Percentiles rank a stretch among this genome's conserved stretches.
Conservation (phyloP, 2,888 invertebrate species). For the Drosophila aldrichi region DNA sequence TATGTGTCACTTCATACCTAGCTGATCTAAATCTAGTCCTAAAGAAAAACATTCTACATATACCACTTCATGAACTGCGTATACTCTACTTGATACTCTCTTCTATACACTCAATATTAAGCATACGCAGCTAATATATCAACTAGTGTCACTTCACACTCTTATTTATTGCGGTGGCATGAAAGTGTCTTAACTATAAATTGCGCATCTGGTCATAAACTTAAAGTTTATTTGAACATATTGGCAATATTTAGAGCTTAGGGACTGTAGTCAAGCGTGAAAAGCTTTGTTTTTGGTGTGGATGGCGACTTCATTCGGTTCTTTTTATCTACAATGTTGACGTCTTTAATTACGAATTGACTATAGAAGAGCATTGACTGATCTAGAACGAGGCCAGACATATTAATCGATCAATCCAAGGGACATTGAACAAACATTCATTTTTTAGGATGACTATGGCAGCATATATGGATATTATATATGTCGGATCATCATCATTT, state of each 20-base stretch:
- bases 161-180: background rate
- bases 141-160: background rate
- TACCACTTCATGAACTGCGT: background rate
- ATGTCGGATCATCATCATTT: too few species aligned
- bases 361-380: background rate
- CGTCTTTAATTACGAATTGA: background rate
- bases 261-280: background rate
- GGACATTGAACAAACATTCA: too few species aligned
- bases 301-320: background rate
- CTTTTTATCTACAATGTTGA: background rate
- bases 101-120: background rate
- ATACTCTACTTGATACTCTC: background rate
- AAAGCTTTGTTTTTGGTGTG: background rate
- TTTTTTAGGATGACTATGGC: too few species aligned
- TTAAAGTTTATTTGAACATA: background rate
- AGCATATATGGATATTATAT: too few species aligned
- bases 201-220: background rate
- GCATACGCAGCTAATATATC: background rate
- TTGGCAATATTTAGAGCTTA: background rate
- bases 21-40: too few species aligned
- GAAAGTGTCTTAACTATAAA: too few species aligned
- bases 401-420: too few species aligned
- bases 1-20: background rate
- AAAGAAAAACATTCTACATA: too few species aligned
- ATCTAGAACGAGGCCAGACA: too few species aligned